Evolutionary conservation across 2,888 invertebrate genomes (phyloP).

Genomic region (Noctua pronuba): DNA sequence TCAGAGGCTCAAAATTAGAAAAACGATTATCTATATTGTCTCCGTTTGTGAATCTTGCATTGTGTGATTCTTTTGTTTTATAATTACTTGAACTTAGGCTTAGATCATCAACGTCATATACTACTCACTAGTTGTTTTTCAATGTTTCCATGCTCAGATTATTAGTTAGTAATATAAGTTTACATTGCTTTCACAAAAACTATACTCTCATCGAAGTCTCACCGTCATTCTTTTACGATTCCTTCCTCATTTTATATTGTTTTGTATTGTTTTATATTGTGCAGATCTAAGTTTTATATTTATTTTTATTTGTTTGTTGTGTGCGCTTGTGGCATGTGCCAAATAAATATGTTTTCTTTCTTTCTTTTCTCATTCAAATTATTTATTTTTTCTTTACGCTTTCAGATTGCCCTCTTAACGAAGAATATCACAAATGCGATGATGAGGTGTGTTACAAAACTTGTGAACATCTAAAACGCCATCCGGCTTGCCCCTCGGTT

Average conservation of each 20-base stretch:
- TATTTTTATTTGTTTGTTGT: no score
- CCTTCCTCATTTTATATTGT: no score
- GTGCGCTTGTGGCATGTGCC: no score
- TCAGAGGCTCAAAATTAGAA: neutral
- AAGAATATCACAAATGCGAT: slow-evolving; percentile 40
- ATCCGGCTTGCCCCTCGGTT: slow-evolving; percentile 21
- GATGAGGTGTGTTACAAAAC: slow-evolving; percentile 50
- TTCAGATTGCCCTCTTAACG: slow-evolving; percentile 49
- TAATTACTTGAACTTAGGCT: neutral
- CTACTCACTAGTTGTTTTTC: neutral
- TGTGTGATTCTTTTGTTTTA: neutral
- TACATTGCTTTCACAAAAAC: neutral
- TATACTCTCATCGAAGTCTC: neutral
- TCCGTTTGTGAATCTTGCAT: neutral
- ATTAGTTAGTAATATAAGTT: neutral
- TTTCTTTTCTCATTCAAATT: neutral
- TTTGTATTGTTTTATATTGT: no score
- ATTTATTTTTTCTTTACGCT: slow-evolving; percentile 16
- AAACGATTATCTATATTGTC: neutral
- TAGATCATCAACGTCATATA: neutral
- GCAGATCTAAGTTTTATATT: no score
- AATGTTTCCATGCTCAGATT: neutral
- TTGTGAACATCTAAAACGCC: slow-evolving; percentile 36
- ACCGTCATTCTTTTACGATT: neutral
- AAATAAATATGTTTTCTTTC: no score